Evolutionary conservation across 2,797 vertebrate genomes (phyloP), one percentile per base, ranked within the genome.

Genomic region (Argentina silus): DNA sequence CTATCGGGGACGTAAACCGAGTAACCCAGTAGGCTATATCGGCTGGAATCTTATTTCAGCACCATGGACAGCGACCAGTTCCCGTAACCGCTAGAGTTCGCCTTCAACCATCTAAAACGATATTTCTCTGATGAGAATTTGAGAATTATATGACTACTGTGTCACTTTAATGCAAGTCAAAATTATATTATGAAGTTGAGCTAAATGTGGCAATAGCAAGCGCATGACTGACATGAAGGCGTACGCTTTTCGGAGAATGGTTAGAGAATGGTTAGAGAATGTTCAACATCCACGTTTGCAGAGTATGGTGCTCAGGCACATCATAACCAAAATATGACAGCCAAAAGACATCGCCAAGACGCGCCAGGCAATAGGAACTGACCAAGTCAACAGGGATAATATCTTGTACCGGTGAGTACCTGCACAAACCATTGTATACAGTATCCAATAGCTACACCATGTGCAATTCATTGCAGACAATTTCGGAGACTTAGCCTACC

Each of bases 21-120:
- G 47, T 15, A 51, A 2, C 17, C 8, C 21, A 59, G 3, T 3
- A 43, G 27, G 10, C 36, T 42, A n/a, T 19, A 56, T 53, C 12
- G 51, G 0, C 23, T 51, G 45, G 2, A 36, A 53, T 44, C 21
- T 11, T 27, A 67, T 78, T 94, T 92, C 92, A 94, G 93, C 81
- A 94, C 93, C 92, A 21, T 67, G 88, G 89, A 91, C 89, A 91
- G 91, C 86, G 91, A 84, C 81, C 77, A 66, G 72, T 72, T 61
- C 67, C 66, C 73, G 47, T 57, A 69, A 70, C 75, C 78, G 71
- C 67, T 83, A 88, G 83, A 85, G 82, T 81, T 85, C 80, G 83
- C 78, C 77, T 82, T 79, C 59, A 85, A 12, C 74, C 78, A 55
- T 65, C 27, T 36, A 36, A 51, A 9, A 27, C 51, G 8, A 23